Conservation (phyloP, 2,113 vertebrate genomes). For the Centropristis striata region DNA sequence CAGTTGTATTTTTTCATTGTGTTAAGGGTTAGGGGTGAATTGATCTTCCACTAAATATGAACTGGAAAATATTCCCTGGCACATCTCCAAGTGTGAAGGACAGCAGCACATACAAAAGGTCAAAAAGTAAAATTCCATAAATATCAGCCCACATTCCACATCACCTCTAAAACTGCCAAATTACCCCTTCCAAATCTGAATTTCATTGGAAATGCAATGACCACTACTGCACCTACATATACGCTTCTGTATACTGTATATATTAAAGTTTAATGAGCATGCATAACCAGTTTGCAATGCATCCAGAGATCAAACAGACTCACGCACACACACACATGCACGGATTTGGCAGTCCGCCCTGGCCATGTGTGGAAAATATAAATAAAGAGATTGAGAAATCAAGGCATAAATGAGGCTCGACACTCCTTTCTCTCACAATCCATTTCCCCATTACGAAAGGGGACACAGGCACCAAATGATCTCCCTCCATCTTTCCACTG, state of each 20-base stretch:
- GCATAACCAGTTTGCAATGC: constrained; percentile 40
- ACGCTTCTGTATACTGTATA: constrained; percentile 31
- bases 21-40: not conserved
- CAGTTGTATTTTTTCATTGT: not conserved
- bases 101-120: constrained; percentile 13
- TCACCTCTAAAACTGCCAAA: constrained; percentile 19
- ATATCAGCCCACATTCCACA: constrained; percentile 1
- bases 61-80: constrained; percentile 1
- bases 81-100: constrained; percentile 16
- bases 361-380: constrained; percentile 58
- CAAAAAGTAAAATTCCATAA: constrained; percentile 11
- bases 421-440: constrained; percentile 70
- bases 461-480: constrained; percentile 51
- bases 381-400: constrained; percentile 77
- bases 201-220: constrained; percentile 42
- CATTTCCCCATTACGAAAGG: constrained; percentile 57
- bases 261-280: constrained; percentile 69
- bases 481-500: constrained; percentile 53
- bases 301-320: constrained; percentile 46
- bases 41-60: not conserved
- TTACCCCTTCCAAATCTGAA: constrained; percentile 20
- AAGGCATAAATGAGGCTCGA: constrained; percentile 61
- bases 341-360: constrained; percentile 46
- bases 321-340: constrained; percentile 28
- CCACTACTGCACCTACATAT: constrained; percentile 33